phyloP scores from a whole-genome alignment of 92 coral and sea anemone species.

The Muricea muricata region DNA sequence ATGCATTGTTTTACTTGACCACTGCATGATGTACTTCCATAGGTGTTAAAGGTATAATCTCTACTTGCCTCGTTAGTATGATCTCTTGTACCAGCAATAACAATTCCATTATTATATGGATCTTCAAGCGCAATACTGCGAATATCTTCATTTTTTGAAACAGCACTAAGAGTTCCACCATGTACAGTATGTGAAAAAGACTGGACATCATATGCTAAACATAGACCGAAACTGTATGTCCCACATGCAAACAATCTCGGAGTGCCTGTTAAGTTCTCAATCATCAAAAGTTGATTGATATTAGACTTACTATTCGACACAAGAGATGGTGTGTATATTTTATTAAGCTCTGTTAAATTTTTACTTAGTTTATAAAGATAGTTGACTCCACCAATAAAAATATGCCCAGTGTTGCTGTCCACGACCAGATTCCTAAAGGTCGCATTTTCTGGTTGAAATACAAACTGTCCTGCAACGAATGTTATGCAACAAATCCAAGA shows the following conservation, averaged over 20 bases:
- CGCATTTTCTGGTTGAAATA: too few relatives aligned
- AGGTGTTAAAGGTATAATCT: neutral
- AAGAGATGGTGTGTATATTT: too few relatives aligned
- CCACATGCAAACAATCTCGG: constrained; percentile 28
- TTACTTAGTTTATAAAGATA: too few relatives aligned
- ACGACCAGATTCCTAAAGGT: too few relatives aligned
- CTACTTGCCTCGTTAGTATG: neutral
- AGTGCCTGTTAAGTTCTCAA: neutral
- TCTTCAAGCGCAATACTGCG: constrained; percentile 12
- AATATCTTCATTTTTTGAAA: neutral
- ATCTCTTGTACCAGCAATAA: neutral
- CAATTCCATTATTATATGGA: neutral
- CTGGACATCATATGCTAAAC: neutral
- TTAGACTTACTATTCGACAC: too few relatives aligned
- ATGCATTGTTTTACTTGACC: neutral
- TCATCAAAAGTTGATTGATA: constrained; percentile 18
- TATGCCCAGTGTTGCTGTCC: too few relatives aligned
- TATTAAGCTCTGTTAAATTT: too few relatives aligned
- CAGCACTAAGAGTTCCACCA: neutral
- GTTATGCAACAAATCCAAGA: too few relatives aligned
- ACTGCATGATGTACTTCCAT: neutral
- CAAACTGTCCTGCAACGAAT: too few relatives aligned
- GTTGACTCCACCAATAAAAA: too few relatives aligned
- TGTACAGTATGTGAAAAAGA: neutral
- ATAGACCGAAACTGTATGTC: neutral